Percentiles rank a stretch among this genome's conserved stretches.
These are phyloP conservation scores for Sorex araneus DNA, from an alignment of 2,113 vertebrate species.

Conservation along the genomic window DNA sequence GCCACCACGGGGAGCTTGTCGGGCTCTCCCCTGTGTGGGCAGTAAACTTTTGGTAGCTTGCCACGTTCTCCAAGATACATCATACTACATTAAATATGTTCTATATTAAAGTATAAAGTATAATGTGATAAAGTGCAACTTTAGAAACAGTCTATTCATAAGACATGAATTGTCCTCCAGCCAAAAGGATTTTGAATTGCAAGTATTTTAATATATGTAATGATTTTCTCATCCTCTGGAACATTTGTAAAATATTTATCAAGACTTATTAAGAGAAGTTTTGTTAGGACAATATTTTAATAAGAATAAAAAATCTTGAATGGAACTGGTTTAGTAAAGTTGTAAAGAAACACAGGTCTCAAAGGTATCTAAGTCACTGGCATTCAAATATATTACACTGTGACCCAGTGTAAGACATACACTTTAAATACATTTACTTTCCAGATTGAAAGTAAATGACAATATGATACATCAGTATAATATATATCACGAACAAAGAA, in stretches of 20 bases:
- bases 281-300: conserved; percentile 26
- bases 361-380: background rate
- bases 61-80: too few species aligned
- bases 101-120: conserved; percentile 25
- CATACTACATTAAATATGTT: background rate
- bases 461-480: background rate
- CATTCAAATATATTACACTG: background rate
- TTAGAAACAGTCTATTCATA: background rate
- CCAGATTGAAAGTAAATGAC: background rate
- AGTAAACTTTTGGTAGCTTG: too few species aligned
- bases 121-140: background rate
- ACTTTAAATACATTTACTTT: background rate
- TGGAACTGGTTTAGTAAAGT: background rate
- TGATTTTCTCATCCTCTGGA: conserved; percentile 28
- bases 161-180: conserved; percentile 33
- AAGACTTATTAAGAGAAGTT: conserved; percentile 21
- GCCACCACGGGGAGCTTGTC: too few species aligned
- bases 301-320: conserved; percentile 40
- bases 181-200: conserved; percentile 32
- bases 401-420: background rate
- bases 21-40: too few species aligned
- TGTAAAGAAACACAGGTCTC: background rate
- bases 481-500: background rate
- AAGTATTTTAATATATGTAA: conserved; percentile 33
- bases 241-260: conserved; percentile 20